A percentile compares a stretch with the other conserved stretches of the same genome.
Conservation (phyloP, 2,113 vertebrate genomes). For the Oriolus oriolus region DNA sequence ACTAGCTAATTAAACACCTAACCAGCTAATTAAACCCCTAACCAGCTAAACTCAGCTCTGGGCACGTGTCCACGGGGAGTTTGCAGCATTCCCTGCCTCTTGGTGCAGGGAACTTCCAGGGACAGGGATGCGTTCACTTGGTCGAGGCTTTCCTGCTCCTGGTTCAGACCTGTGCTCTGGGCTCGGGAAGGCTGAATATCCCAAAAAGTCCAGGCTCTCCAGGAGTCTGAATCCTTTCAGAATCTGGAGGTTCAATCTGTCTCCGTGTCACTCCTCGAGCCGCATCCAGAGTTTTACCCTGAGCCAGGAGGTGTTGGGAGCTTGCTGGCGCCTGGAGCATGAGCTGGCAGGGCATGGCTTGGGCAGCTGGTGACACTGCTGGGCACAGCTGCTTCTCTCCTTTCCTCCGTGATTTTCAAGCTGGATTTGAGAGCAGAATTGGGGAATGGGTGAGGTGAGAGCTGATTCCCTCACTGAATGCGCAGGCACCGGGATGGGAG, state of each 20-base stretch:
- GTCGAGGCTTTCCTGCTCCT: background rate
- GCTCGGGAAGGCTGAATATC: background rate
- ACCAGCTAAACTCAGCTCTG: background rate
- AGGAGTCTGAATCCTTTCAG: background rate
- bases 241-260: background rate
- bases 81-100: background rate
- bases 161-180: background rate
- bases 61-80: background rate
- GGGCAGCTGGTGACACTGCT: background rate
- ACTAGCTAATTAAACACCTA: background rate
- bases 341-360: background rate
- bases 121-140: accelerated
- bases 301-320: background rate
- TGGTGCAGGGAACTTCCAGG: background rate
- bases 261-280: accelerated
- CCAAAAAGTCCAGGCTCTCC: background rate
- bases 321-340: background rate
- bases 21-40: background rate
- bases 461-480: background rate
- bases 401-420: background rate
- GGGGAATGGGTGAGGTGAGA: background rate
- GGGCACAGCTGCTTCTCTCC: background rate
- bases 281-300: background rate
- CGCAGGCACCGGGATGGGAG: background rate
- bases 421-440: background rate